phyloP scores from a whole-genome alignment of 2,113 vertebrate genomes.

The Cyprinodon variegatus region DNA sequence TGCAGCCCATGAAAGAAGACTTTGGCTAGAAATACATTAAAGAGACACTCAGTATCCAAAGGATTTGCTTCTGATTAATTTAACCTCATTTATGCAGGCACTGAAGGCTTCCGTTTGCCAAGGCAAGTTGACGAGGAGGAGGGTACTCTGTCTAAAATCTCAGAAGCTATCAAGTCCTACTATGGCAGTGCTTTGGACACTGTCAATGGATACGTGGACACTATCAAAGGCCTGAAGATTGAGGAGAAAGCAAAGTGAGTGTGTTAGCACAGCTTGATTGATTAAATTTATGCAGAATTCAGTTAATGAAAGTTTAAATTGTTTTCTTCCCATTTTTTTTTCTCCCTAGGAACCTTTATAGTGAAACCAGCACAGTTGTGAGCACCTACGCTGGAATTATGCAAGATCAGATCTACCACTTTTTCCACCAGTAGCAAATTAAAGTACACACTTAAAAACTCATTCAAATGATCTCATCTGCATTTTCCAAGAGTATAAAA shows the following conservation, averaged over 20 bases:
- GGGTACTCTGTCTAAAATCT: conserved; percentile 49
- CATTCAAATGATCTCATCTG: background rate
- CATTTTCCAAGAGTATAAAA: background rate
- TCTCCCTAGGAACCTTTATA: conserved; percentile 66
- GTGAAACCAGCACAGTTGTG: conserved; percentile 56
- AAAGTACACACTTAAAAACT: background rate
- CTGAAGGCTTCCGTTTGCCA: conserved; percentile 73
- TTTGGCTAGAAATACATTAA: background rate
- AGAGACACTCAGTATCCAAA: background rate
- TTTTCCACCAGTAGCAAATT: conserved; percentile 51
- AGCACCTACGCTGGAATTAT: conserved; percentile 68
- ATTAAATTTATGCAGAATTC: background rate
- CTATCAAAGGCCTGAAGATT: conserved; percentile 67
- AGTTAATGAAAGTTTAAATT: background rate
- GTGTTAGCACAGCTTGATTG: background rate
- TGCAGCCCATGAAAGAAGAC: too few species aligned
- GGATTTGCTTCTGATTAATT: background rate
- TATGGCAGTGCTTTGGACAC: conserved; percentile 43
- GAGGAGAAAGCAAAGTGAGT: conserved; percentile 74
- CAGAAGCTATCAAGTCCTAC: conserved; percentile 55
- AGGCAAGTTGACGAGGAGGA: conserved; percentile 54
- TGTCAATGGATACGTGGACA: conserved; percentile 57
- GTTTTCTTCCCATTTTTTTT: conserved; percentile 27
- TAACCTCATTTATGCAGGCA: conserved; percentile 45
- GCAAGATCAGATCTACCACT: conserved; percentile 75